Base-by-base conservation (phyloP, 1,140 invertebrate species). In the Cyclargus thomasi region DNA sequence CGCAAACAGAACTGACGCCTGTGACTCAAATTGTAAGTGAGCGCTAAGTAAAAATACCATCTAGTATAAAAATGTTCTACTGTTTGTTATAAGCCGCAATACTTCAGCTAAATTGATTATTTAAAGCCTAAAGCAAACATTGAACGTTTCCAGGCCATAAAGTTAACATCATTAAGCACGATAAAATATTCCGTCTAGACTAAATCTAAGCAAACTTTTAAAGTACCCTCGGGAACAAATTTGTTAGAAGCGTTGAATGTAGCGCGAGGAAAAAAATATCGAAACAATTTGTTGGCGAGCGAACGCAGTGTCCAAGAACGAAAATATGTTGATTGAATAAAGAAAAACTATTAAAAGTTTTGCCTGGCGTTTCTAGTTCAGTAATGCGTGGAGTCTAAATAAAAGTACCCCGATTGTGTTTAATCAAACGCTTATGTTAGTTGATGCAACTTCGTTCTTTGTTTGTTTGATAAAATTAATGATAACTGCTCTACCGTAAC, bases 281-380 rank as follows among this genome's bases (percentile, higher is more conserved):
- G 69, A 88, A 88, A 88, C 86, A 88, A 88, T 86, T 86, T 86
- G 86, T 88, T 86, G 80, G 83, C 88, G 86, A 90, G 85, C 83
- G 79, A 77, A 79, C 74, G 77, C 85, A 88, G 82, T 90, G 86
- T 88, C 85, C 83, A 80, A 84, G 77, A 88, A 76, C 81, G 80
- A 88, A 90, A 88, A 88, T 90, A 90, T 90, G 87, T 88, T 90
- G 87, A 90, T 90, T 90, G 87, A 88, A 90, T 88, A 90, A 88
- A 85, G 85, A 85, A 90, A 87, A 90, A 88, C 87, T 88, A 88
- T 90, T 90, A 88, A 88, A 90, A 90, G 80, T 90, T 90, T 77
- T 69, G 68, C 79, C 69, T 78, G 69, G 77, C 80, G 80, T 81
- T 86, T 83, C 82, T 79, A 77, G 76, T 83, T 81, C 78, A 79